These are phyloP conservation scores for Sebastes melanostomus DNA, from an alignment of 2,797 vertebrate species.

Conservation along the genomic window DNA sequence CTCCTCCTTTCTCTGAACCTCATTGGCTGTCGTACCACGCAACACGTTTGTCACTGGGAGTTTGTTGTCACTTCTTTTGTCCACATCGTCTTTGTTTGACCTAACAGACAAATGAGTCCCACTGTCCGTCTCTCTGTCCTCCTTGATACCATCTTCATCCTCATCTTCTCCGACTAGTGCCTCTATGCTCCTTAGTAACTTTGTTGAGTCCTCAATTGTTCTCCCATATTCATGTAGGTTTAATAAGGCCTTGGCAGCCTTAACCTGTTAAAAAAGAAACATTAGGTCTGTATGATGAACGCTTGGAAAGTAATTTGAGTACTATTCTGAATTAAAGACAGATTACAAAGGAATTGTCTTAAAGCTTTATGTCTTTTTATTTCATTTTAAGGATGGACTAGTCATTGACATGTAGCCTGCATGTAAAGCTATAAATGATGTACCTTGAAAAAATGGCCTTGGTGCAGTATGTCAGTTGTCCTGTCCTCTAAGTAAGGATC, in stretches of 20 bases:
- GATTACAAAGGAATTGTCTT: background rate
- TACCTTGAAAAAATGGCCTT: constrained; percentile 51
- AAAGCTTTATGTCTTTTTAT: background rate
- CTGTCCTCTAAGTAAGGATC: constrained; percentile 14
- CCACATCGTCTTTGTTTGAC: background rate
- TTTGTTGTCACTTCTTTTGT: background rate
- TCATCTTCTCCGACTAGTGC: background rate
- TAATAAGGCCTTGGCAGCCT: constrained; percentile 2
- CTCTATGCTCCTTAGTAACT: constrained; percentile 25
- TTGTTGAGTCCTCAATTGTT: background rate
- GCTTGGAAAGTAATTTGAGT: background rate
- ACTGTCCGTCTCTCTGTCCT: background rate
- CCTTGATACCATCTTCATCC: background rate
- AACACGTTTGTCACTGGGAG: background rate
- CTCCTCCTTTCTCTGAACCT: constrained; percentile 29
- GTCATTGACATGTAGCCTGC: background rate
- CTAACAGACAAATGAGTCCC: constrained; percentile 9
- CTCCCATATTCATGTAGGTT: background rate
- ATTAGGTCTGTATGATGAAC: background rate
- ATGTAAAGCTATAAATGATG: background rate
- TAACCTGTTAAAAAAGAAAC: constrained; percentile 28
- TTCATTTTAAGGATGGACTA: background rate
- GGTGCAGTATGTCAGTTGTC: background rate
- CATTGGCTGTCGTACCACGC: background rate
- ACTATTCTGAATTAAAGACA: background rate